Conservation (phyloP, 2,888 invertebrate species). For the Lochmaea crataegi region DNA sequence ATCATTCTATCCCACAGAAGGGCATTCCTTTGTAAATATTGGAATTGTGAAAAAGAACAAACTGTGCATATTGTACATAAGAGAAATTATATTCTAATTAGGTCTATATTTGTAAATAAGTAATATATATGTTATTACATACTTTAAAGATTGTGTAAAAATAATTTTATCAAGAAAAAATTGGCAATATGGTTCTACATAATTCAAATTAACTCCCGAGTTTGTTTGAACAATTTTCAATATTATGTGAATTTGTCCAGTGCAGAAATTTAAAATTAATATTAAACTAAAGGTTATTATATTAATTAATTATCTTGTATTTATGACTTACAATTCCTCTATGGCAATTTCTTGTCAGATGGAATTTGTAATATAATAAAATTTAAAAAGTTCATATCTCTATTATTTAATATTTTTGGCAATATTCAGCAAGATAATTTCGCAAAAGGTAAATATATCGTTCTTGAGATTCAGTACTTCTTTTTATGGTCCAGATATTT, state of each 20-base stretch:
- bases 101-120: conserved; percentile 60
- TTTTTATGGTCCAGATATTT: no score
- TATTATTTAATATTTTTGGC: no score
- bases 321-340: no score
- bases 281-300: no score
- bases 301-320: no score
- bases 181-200: conserved; percentile 62
- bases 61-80: conserved; percentile 64
- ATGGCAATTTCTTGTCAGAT: no score
- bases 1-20: conserved; percentile 38
- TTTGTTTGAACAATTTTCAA: conserved; percentile 37
- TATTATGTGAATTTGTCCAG: background rate
- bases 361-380: no score
- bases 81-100: conserved; percentile 62
- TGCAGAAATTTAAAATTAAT: background rate
- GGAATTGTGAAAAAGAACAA: conserved; percentile 49
- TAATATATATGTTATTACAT: conserved; percentile 58
- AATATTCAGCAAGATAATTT: no score
- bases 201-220: conserved; percentile 54
- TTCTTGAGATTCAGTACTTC: no score
- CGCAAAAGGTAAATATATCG: no score
- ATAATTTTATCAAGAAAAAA: conserved; percentile 54
- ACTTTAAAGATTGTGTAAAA: conserved; percentile 63
- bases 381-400: no score
- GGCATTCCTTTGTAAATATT: conserved; percentile 63